Base-by-base conservation (phyloP, 2,113 vertebrate genomes). In the Athene cunicularia region DNA sequence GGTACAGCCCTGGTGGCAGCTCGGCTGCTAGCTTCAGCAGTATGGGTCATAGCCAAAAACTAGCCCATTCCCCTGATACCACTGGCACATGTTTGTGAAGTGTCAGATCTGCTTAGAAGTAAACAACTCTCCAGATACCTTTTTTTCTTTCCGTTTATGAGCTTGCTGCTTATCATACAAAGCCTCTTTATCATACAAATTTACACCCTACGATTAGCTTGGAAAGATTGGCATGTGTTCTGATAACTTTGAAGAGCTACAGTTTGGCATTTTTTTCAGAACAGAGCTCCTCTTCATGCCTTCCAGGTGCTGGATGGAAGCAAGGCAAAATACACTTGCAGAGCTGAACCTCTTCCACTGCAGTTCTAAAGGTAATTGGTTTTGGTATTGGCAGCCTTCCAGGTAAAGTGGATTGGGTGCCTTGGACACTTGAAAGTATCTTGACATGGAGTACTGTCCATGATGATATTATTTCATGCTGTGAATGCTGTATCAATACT, bases 301-400 rank as follows among this genome's bases (percentile, higher is more conserved):
- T 94, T 91, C 83, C 95, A 98, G 95, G 71, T 96, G 86, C 96
- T 98, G 97, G 96, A 95, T 80, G 98, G 98, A 97, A 98, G 53
- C 97, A 95, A 98, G 96, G 66, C 89, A 97, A 93, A 94, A 68
- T 39, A 47, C 76, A 58, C 92, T 96, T 95, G 89, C 59, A 3
- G 98, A 98, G 86, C 58, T 98, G 93, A 98, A 96, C 77, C 83
- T 88, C 68, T 90, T 98, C 90, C 96, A 93, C 87, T 93, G 94
- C 47, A 74, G 93, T 80, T 93, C 95, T 88, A 90, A 98, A 98
- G 97, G 98, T 99, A 96, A 80, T 70, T 71, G 43, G 3, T 5
- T 55, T 60, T 87, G 43, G 16, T 59, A 4, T 43, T 77, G 64
- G 47, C 80, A 89, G 30, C 53, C n/a, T 74, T 50, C 37, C 60